Percentiles rank a stretch among this genome's conserved stretches.
These are phyloP conservation scores for Montifringilla adamsi DNA, from an alignment of 2,113 vertebrate species.

Conservation along the genomic window DNA sequence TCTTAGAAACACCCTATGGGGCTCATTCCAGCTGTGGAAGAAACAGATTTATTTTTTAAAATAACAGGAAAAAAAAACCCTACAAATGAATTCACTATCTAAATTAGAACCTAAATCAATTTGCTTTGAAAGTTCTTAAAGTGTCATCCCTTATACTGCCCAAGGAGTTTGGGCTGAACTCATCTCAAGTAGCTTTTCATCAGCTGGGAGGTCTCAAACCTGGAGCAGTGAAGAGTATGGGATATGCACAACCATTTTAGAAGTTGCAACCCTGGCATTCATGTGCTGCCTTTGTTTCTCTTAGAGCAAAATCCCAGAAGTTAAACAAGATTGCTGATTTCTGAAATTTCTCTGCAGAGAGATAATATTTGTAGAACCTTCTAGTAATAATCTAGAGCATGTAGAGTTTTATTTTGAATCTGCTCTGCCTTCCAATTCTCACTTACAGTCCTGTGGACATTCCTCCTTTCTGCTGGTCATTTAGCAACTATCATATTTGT, in stretches of 20 bases:
- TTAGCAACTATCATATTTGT: neutral
- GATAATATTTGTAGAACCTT: neutral
- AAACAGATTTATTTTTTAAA: neutral
- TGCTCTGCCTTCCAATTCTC: neutral
- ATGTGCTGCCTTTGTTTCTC: neutral
- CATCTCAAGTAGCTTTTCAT: neutral
- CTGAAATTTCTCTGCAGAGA: neutral
- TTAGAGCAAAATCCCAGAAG: neutral
- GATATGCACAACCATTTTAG: neutral
- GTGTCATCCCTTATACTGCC: neutral
- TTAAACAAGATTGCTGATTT: neutral
- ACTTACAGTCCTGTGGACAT: neutral
- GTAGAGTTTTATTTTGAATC: neutral
- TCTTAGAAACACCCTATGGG: neutral
- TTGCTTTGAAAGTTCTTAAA: neutral
- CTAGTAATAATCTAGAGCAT: neutral
- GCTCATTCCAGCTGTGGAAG: neutral
- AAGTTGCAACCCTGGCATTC: neutral
- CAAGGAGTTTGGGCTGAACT: neutral
- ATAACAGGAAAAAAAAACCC: rapidly evolving
- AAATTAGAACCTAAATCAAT: neutral
- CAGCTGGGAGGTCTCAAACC: neutral
- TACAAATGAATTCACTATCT: neutral
- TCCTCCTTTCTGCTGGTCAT: neutral
- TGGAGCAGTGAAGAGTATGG: neutral